Percentiles rank a stretch among this genome's conserved stretches.
Conservation (phyloP, 2,888 invertebrate genomes). For the Ophion slaviceki region DNA sequence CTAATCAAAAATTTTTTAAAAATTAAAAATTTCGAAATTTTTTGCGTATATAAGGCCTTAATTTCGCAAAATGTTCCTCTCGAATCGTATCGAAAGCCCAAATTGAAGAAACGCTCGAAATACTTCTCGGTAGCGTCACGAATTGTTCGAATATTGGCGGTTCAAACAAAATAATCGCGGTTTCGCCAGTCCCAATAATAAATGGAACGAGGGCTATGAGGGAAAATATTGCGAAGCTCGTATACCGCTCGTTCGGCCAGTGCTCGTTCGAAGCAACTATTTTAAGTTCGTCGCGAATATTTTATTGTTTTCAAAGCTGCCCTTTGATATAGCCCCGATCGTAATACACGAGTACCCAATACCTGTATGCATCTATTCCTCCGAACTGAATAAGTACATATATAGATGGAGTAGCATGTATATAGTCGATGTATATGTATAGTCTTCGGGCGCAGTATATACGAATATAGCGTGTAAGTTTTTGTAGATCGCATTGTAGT, state of each 20-base stretch:
- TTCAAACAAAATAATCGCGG: background rate
- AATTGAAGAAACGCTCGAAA: too few species aligned
- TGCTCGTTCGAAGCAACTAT: background rate
- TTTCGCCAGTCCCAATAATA: background rate
- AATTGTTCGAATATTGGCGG: too few species aligned
- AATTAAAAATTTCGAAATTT: too few species aligned
- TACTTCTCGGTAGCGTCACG: too few species aligned
- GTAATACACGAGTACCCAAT: background rate
- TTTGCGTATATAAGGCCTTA: too few species aligned
- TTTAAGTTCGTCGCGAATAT: conserved; percentile 9
- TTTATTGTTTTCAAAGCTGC: background rate
- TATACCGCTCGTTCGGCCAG: conserved; percentile 16
- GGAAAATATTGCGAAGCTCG: background rate
- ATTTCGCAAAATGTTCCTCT: too few species aligned
- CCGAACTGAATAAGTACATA: conserved; percentile 26
- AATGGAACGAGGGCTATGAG: background rate
- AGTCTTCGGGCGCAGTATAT: conserved; percentile 10
- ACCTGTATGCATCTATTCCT: conserved; percentile 2
- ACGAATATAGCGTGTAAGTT: conserved; percentile 19
- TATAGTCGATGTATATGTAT: conserved; percentile 18
- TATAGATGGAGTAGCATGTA: conserved; percentile 1
- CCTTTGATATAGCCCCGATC: conserved; percentile 1
- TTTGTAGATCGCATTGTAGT: conserved; percentile 22
- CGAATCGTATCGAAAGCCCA: too few species aligned
- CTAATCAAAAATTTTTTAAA: too few species aligned